A percentile compares a stretch with the other conserved stretches of the same genome.
phyloP scores from a whole-genome alignment of 1,140 invertebrate species.

The Physella acuta region DNA sequence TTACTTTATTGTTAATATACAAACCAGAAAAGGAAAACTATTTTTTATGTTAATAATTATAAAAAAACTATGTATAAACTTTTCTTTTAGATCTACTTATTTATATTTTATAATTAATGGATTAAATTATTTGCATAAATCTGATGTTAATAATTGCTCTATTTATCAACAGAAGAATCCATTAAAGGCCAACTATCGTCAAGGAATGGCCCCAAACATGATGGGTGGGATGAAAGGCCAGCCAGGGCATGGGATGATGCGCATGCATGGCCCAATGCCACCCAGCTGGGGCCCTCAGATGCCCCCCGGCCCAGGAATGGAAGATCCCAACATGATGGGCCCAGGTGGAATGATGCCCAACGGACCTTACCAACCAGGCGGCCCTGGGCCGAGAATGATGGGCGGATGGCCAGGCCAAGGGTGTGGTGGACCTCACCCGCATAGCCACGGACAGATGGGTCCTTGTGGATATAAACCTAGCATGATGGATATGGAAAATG shows the following conservation, averaged over 20 bases:
- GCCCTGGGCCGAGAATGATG: slow-evolving; percentile 14
- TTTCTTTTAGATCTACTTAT: too few relatives aligned
- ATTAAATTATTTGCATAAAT: too few relatives aligned
- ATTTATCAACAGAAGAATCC: slow-evolving; percentile 41
- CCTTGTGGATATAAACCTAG: slow-evolving; percentile 27
- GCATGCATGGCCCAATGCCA: slow-evolving; percentile 23
- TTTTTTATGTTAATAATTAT: too few relatives aligned
- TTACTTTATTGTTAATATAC: too few relatives aligned
- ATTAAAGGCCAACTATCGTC: slow-evolving; percentile 18
- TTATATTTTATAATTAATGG: too few relatives aligned
- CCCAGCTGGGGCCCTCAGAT: slow-evolving; percentile 12
- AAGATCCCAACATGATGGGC: slow-evolving; percentile 27
- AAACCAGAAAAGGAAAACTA: too few relatives aligned
- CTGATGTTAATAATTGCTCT: too few relatives aligned
- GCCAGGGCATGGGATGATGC: slow-evolving; percentile 25
- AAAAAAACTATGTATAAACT: too few relatives aligned
- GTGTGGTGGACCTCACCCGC: slow-evolving; percentile 25
- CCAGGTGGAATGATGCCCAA: slow-evolving; percentile 30
- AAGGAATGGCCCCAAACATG: neutral
- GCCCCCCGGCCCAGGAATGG: slow-evolving; percentile 6
- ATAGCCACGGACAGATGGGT: slow-evolving; percentile 37
- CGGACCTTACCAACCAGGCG: slow-evolving; percentile 25
- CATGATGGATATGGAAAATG: slow-evolving; percentile 44
- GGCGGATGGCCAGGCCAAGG: slow-evolving; percentile 14
- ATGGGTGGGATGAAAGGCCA: slow-evolving; percentile 10